Evolutionary conservation across 2,113 vertebrate species (phyloP), one percentile per base, ranked within the genome.

Genomic region (Poeciliopsis turrubarensis): DNA sequence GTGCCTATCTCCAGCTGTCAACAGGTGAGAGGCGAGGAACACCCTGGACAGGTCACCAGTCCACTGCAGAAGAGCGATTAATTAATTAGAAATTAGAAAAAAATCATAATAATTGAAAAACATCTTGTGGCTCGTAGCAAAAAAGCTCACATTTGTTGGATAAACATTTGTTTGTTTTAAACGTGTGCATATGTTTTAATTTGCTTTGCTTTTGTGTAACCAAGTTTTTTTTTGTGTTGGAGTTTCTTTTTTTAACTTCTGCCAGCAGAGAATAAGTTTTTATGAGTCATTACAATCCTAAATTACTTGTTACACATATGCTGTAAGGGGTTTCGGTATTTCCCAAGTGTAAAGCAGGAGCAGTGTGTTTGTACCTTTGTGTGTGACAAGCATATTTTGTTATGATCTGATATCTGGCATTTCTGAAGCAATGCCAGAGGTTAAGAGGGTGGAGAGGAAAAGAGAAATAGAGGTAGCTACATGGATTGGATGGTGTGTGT

Each of bases 361-460:
- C 68, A n/a, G n/a, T 44, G 71, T 79, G 73, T 32, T 19, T 64
- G 3, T 14, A 44, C 15, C 1, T 3, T 4, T 75, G 26, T 3
- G 72, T 71, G 72, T 70, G 68, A 65, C 12, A 61, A 47, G 54
- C 39, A 78, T 64, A 72, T 81, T 78, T 70, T 77, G 71, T 82
- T 80, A 70, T 69, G 76, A 8, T 79, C 74, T 66, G 75, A 80
- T 76, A 32, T 78, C 75, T 73, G 72, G 68, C 64, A 71, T 71
- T 83, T 7, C 73, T 60, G 60, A 54, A 70, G 84, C 84, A 90
- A 82, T 4, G 11, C 17, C 27, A 68, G 26, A 82, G 75, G 79
- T 73, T 81, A 72, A 78, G 80, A 80, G 86, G 80, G 84, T 80
- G 85, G 75, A 87, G 79, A 34, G 79, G 81, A 68, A 80, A 57